Evolutionary conservation across 1,140 invertebrate genomes (phyloP), one percentile per base, ranked within the genome.

Genomic region (Ephestia elutella): DNA sequence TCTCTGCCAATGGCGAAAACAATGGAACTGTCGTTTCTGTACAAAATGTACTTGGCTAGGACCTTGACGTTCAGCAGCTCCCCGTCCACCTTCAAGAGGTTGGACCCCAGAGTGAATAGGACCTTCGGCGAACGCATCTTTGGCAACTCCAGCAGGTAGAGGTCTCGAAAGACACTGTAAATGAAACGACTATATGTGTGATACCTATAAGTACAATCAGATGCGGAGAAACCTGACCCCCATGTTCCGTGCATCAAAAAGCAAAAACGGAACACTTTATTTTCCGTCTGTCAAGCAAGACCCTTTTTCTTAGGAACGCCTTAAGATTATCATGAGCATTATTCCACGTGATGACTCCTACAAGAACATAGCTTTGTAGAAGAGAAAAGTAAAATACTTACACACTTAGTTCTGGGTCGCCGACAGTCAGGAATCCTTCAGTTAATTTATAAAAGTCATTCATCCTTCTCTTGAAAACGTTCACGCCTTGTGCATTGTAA

Each of bases 11-110:
- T 15, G 3, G 65, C 54, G 17, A 62, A 65, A 0, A 71, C 49
- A 0, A 80, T 44, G 11, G 71, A 61, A 1, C 73, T 70, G 20
- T 64, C 53, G 54, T 82, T 78, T 5, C 79, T 71, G 30, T 77
- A 63, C 15, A 79, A n/a, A 0, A 61, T 8, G 55, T 80, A 86
- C 0, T 68, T 51, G 2, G 72, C 62, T 9, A 65, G 57, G 0
- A 80, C 32, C 7, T 84, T 75, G 62, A 86, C 78, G 56, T 67
- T 76, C 25, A 65, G 66, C 0, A 86, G 58, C 2, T 54, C 62
- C 0, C 71, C 35, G 9, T 76, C 57, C 5, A 86, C 4, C 7
- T 60, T 55, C 7, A 86, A 55, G 3, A 65, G 58, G 38, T 86
- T 78, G 0, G 67, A 70, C 2, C 75, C 60, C 11, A 84, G 48